Base-by-base conservation (phyloP, 2,113 vertebrate genomes). In the Rhagologus leucostigma region DNA sequence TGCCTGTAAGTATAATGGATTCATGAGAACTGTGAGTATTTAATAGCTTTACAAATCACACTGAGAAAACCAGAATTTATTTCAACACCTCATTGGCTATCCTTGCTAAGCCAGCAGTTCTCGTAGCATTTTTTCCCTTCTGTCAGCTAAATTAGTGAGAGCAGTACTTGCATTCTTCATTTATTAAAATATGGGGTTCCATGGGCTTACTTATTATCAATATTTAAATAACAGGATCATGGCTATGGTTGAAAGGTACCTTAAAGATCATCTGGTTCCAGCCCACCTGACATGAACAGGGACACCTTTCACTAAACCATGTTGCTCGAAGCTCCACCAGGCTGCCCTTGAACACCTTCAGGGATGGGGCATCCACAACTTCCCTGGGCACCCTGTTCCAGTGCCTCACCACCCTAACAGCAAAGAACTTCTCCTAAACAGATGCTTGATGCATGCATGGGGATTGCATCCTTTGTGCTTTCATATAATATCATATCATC, bases 21-120 rank as follows among this genome's bases (percentile, higher is more conserved):
- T 96, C 35, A 79, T 93, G 68, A 96, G 24, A 86, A 65, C 35
- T 79, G 37, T 69, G 75, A 96, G 88, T 93, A 74, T 44, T 81
- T 97, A 95, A 89, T 87, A 96, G 60, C 52, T 95, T 95, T 96
- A 95, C 60, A 96, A 84, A 91, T 85, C 83, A 44, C 26, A 67
- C 56, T 85, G 49, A 91, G 53, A 84, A 90, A 86, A 77, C 7
- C 50, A 65, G 37, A 77, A 82, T 89, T 70, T 87, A 39, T 91
- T 93, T 96, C 80, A 95, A 91, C 94, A 93, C 41, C 63, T 97
- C 88, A 71, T 84, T 97, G 89, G 42, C 80, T 91, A 70, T 79
- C 90, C 80, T 81, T 92, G 77, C 60, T 80, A 89, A 95, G 44
- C 71, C 69, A 93, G 83, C 69, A 94, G 21, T 87, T 96, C 30